Conservation (phyloP, 2,113 vertebrate species). For the Corvus cornix region DNA sequence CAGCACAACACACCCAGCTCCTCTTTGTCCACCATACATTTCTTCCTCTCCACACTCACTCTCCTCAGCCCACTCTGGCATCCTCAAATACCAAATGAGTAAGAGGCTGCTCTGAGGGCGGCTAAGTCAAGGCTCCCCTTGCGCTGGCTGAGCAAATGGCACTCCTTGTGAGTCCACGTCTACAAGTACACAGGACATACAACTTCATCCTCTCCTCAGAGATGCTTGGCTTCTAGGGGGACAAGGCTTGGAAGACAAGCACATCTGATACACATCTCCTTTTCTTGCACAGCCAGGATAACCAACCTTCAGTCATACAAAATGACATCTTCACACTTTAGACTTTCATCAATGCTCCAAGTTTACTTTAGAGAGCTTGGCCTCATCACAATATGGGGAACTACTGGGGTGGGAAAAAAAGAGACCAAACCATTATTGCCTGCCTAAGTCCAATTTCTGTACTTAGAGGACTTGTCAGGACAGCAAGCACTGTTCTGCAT, state of each 20-base stretch:
- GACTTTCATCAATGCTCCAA: neutral
- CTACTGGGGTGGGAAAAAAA: accelerated
- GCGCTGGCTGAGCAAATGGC: neutral
- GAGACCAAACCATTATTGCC: neutral
- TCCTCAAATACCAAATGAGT: neutral
- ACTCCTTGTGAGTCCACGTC: neutral
- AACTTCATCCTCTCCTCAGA: neutral
- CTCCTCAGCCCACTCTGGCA: neutral
- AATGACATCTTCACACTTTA: neutral
- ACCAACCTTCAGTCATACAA: neutral
- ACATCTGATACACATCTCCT: neutral
- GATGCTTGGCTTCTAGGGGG: neutral
- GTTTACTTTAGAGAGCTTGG: neutral
- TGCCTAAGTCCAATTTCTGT: neutral
- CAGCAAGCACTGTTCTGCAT: neutral
- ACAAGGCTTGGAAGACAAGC: neutral
- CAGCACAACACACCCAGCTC: neutral
- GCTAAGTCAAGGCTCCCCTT: neutral
- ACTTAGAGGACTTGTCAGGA: neutral
- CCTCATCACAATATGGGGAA: neutral
- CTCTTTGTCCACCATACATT: neutral
- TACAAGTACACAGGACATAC: neutral
- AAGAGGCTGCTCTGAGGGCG: neutral
- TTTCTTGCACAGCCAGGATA: neutral
- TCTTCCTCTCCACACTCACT: neutral